A percentile compares a stretch with the other conserved stretches of the same genome.
Conservation (phyloP, 2,797 vertebrate species). For the Aeoliscus strigatus region DNA sequence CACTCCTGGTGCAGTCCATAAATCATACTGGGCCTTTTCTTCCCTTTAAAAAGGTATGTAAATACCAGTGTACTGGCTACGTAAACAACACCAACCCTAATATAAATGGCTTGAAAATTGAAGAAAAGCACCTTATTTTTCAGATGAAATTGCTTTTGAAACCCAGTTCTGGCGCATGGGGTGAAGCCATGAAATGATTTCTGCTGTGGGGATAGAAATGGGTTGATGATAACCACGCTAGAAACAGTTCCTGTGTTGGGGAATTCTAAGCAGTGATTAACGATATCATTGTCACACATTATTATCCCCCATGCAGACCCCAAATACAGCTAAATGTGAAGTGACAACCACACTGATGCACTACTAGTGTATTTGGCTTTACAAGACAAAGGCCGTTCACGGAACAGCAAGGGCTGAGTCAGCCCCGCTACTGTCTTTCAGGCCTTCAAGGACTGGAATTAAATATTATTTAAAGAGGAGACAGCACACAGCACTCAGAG, state of each 20-base stretch:
- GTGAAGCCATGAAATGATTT: constrained; percentile 92
- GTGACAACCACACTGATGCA: constrained; percentile 78
- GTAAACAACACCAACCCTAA: constrained; percentile 98
- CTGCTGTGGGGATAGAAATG: constrained; percentile 86
- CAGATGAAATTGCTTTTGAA: constrained; percentile 99
- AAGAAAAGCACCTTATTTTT: constrained; percentile 99
- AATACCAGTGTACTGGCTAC: constrained; percentile 99
- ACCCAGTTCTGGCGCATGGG: constrained; percentile 84
- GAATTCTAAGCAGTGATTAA: constrained; percentile 89
- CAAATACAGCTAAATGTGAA: constrained; percentile 84
- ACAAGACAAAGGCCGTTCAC: constrained; percentile 58
- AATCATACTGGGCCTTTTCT: constrained; percentile 96
- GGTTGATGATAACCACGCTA: constrained; percentile 91
- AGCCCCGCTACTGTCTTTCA: constrained; percentile 19
- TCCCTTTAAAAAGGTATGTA: constrained; percentile 99
- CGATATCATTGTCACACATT: constrained; percentile 90
- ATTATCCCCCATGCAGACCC: constrained; percentile 77
- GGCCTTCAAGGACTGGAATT: constrained; percentile 19
- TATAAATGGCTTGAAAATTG: constrained; percentile 99
- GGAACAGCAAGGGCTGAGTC: constrained; percentile 35
- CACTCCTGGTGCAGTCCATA: constrained; percentile 95
- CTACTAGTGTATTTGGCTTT: constrained; percentile 66
- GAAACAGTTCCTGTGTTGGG: constrained; percentile 83
- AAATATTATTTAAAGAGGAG: not conserved
- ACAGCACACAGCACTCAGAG: constrained; percentile 1